Base-by-base conservation (phyloP, 2,888 invertebrate genomes). In the Teinopalpus imperialis region DNA sequence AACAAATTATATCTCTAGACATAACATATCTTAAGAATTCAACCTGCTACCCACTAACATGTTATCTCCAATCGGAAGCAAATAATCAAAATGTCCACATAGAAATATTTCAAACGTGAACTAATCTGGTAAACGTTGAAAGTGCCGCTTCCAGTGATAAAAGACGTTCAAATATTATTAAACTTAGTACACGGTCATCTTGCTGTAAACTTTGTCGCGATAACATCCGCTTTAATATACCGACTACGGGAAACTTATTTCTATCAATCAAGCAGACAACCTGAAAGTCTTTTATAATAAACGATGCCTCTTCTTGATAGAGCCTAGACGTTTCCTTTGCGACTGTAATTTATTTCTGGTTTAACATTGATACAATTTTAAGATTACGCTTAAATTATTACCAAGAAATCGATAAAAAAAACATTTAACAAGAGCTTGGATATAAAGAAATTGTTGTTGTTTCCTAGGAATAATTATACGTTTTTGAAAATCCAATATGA, bases 41-140 rank as follows among this genome's bases (percentile, higher is more conserved):
- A 12, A 35, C 34, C 21, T 20, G 9, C 13, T 43, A 20, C 34
- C 26, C 27, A 34, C 21, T 9, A 18, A 20, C 12, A 21, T 41
- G 26, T 26, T 27, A 40, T 45, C 39, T 40, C 14, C 27, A 34
- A 40, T 37, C 29, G 35, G 40, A 50, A 35, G 47, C 43, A 40
- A 40, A 31, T 40, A 40, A 35, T 41, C 27, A 14, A 27, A 45
- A 44, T 14, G 46, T 46, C 29, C 27, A 35, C 40, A 46, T 12
- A 14, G 16, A 24, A 29, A 27, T 26, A 32, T 24, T 18, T 27
- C 12, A 24, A 27, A 21, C 30, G 5, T n/a, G 12, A 7, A 10
- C 2, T 30, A 36, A 43, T 43, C 36, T 6, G n/a, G 10, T 6
- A 35, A 20, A 21, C 35, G 34, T 9, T 34, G 32, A 32, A 40